These are phyloP conservation scores for Labia minor DNA, from an alignment of 2,888 invertebrate genomes.

Conservation along the genomic window DNA sequence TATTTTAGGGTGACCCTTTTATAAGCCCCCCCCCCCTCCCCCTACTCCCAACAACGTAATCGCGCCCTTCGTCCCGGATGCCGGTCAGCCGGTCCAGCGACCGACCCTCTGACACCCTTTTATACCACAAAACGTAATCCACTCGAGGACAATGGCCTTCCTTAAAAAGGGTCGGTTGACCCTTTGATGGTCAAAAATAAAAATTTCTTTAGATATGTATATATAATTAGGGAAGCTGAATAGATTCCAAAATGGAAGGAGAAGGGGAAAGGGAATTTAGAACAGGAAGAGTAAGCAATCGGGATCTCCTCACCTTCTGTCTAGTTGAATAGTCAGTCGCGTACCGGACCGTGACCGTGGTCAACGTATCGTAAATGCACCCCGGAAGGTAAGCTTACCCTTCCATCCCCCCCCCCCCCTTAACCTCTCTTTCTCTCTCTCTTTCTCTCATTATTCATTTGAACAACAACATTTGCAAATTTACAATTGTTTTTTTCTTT, in stretches of 20 bases:
- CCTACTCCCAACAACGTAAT: too few relatives aligned
- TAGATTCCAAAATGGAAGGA: too few relatives aligned
- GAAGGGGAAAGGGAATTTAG: too few relatives aligned
- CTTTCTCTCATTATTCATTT: too few relatives aligned
- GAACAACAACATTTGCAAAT: too few relatives aligned
- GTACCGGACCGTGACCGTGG: constrained; percentile 2
- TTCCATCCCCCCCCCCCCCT: too few relatives aligned
- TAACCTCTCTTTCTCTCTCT: too few relatives aligned
- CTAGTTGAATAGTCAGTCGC: not conserved
- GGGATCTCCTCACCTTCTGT: not conserved
- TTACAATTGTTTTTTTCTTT: too few relatives aligned
- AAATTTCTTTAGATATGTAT: constrained; percentile 13
- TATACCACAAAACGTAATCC: not conserved
- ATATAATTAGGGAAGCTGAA: constrained; percentile 3
- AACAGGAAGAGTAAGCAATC: too few relatives aligned
- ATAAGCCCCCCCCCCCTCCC: too few relatives aligned
- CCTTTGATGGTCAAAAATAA: not conserved
- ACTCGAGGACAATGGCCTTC: not conserved
- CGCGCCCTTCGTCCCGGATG: not conserved
- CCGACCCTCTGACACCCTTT: not conserved
- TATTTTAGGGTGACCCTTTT: too few relatives aligned
- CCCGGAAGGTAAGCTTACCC: not conserved
- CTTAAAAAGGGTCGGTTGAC: not conserved
- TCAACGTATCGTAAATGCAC: not conserved
- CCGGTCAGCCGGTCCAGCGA: not conserved